Percentiles rank a stretch among this genome's conserved stretches.
Conservation (phyloP, 2,797 vertebrate genomes). For the Anas georgica region DNA sequence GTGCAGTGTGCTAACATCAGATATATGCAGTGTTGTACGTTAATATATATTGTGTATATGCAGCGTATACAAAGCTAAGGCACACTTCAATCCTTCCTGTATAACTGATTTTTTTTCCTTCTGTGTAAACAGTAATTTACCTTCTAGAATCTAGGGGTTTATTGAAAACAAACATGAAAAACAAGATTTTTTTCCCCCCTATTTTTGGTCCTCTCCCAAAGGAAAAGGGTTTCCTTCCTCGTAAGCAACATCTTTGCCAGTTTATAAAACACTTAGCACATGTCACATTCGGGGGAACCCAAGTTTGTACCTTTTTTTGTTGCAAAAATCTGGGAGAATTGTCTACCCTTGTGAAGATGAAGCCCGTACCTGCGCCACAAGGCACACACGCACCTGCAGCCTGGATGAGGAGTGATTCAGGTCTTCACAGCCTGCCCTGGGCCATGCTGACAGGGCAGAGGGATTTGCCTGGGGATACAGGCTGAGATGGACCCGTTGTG, state of each 20-base stretch:
- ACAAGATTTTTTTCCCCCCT: slow-evolving; percentile 12
- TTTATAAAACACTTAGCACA: background rate
- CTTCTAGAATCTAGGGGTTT: slow-evolving; percentile 35
- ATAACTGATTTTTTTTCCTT: slow-evolving; percentile 22
- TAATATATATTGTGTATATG: too few species aligned
- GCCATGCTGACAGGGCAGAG: background rate
- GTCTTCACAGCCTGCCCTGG: background rate
- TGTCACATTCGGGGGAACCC: background rate
- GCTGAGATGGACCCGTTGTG: background rate
- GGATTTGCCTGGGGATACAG: background rate
- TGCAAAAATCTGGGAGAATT: background rate
- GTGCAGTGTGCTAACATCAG: slow-evolving; percentile 16
- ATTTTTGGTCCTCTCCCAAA: slow-evolving; percentile 12
- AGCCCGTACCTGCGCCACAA: fast-evolving
- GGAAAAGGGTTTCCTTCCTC: background rate
- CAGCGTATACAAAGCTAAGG: background rate
- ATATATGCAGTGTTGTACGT: background rate
- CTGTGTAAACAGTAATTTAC: slow-evolving; percentile 57
- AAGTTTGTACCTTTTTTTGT: background rate
- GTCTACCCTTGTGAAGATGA: background rate
- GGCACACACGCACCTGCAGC: background rate
- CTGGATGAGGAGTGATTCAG: too few species aligned
- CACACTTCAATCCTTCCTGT: slow-evolving; percentile 49
- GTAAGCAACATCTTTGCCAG: background rate
- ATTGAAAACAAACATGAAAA: slow-evolving; percentile 28